A percentile compares a stretch with the other conserved stretches of the same genome.
These are phyloP conservation scores for Matsumurasca onukii DNA, from an alignment of 1,140 invertebrate genomes.

Conservation along the genomic window DNA sequence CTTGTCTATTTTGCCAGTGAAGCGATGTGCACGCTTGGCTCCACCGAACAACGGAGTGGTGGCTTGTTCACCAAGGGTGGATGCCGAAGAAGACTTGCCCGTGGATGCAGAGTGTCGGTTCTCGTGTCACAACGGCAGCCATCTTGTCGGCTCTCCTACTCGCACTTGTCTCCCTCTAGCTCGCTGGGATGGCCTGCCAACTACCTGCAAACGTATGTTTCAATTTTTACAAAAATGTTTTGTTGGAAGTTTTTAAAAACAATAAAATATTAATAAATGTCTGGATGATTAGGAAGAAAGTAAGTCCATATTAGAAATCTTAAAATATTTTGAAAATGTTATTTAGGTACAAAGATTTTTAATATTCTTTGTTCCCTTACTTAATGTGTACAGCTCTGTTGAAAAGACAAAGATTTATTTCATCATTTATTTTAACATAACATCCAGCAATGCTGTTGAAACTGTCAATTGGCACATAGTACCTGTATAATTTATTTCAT, in stretches of 20 bases:
- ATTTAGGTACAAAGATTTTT: too few relatives aligned
- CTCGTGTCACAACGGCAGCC: slow-evolving; percentile 62
- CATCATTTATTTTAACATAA: too few relatives aligned
- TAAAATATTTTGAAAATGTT: too few relatives aligned
- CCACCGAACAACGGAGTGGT: slow-evolving; percentile 59
- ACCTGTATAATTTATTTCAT: too few relatives aligned
- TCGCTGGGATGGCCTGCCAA: slow-evolving; percentile 67
- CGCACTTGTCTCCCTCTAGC: slow-evolving; percentile 67
- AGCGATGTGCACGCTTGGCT: slow-evolving; percentile 58
- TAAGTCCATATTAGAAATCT: too few relatives aligned
- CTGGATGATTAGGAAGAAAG: too few relatives aligned
- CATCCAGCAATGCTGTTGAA: too few relatives aligned
- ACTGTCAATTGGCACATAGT: too few relatives aligned
- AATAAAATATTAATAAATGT: slow-evolving; percentile 30
- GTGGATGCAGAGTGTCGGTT: slow-evolving; percentile 68
- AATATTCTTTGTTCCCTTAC: too few relatives aligned
- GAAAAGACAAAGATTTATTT: too few relatives aligned
- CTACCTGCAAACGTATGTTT: slow-evolving; percentile 63
- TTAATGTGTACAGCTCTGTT: too few relatives aligned
- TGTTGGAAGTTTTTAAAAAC: background rate
- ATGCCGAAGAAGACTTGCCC: slow-evolving; percentile 44
- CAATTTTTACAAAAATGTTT: background rate
- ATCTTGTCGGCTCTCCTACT: slow-evolving; percentile 63
- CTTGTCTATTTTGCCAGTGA: too few relatives aligned
- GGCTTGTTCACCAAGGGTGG: slow-evolving; percentile 57